Base-by-base conservation (phyloP, 2,888 invertebrate genomes). In the Gymnosoma rotundatum region DNA sequence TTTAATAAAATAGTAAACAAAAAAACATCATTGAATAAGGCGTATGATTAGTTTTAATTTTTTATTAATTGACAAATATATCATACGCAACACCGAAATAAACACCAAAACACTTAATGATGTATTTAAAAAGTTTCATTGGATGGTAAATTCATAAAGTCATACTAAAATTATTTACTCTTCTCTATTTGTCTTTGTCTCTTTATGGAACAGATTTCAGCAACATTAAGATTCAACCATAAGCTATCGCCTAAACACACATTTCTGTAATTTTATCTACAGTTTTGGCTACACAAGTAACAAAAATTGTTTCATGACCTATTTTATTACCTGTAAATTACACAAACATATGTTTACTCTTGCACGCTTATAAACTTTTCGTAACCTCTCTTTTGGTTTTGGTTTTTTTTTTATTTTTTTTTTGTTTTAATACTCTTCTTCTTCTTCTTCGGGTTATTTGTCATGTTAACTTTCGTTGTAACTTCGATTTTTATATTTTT, bases 321-420 rank as follows among this genome's bases (percentile, higher is more conserved):
- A 32, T 32, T 56, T 64, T 78, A 64, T 75, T 69, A 75, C 75
- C 81, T 75, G 58, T 32, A 42, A 69, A 81, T 52, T 75, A 14
- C 69, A 52, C 75, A 75, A 81, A 45, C 69, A 63, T 63, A 70
- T 58, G 56, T 64, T 20, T 61, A 1, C 58, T 45, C 0, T 48
- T 48, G 9, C 64, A 60, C 20, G 25, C 32, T 42, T 20, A 20
- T 21, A 63, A 54, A 54, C 32, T 58, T 36, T 79, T 32, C 50
- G 7, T 4, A 25, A 78, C 66, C 52, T 38, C 25, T 18, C 38
- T 64, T 58, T 63, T 20, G n/a, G 20, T 18, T 60, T 7, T 12
- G 7, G 16, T 48, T 38, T 18, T 32, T 9, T 1, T 8, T 8
- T 8, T 10, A 6, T 9, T 38, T 38, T 10, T 8, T n/a, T n/a